A percentile compares a stretch with the other conserved stretches of the same genome.
phyloP scores from a whole-genome alignment of 1,140 invertebrate genomes.

The Drosophila bipectinata region DNA sequence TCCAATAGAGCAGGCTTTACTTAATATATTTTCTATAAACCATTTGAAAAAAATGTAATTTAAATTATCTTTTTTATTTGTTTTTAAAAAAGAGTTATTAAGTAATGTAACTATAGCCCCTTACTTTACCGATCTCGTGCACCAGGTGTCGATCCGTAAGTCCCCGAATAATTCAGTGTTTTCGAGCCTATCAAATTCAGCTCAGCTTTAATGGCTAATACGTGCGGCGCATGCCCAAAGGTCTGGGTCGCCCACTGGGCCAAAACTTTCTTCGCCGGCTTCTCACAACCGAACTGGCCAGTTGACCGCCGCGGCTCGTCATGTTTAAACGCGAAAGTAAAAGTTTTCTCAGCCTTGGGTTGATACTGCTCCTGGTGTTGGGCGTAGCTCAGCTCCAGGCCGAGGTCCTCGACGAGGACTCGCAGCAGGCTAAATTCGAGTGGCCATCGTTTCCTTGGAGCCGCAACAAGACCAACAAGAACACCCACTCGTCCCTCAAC shows the following conservation, averaged over 20 bases:
- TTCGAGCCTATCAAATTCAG: conserved; percentile 69
- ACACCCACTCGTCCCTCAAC: not conserved
- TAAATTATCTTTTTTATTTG: too few species aligned
- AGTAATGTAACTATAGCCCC: not conserved
- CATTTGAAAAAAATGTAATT: too few species aligned
- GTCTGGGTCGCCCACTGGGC: conserved; percentile 27
- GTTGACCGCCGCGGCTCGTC: conserved; percentile 43
- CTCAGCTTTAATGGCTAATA: conserved; percentile 60
- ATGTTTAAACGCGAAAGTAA: conserved; percentile 65
- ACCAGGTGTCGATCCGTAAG: conserved; percentile 11
- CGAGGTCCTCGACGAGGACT: not conserved
- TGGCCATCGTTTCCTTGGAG: conserved; percentile 59
- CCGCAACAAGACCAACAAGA: conserved; percentile 55
- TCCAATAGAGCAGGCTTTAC: too few species aligned
- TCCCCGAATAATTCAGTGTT: too few species aligned
- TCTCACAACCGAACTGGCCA: conserved; percentile 29
- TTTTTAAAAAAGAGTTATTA: not conserved
- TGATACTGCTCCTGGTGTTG: conserved; percentile 9
- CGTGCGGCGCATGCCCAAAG: conserved; percentile 62
- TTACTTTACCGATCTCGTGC: conserved; percentile 6
- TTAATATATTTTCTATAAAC: too few species aligned
- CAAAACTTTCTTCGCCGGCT: conserved; percentile 67
- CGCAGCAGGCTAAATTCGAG: conserved; percentile 40
- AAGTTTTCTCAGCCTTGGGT: conserved; percentile 28
- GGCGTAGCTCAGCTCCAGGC: not conserved